phyloP scores from a whole-genome alignment of 2,113 vertebrate species.

The Scytalopus superciliaris region DNA sequence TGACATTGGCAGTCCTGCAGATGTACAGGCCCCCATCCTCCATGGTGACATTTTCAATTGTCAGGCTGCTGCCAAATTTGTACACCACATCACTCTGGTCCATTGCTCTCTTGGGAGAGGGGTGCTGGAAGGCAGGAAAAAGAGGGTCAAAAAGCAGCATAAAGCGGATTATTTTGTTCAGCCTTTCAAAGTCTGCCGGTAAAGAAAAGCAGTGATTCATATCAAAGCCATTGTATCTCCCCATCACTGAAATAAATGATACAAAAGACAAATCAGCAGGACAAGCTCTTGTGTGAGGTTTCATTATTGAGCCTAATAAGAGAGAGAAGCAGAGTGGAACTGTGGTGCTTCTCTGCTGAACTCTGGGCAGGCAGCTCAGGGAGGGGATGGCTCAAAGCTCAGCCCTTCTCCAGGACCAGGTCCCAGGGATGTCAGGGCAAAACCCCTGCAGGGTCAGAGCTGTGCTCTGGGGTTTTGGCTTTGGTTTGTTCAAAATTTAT shows the following conservation, averaged over 20 bases:
- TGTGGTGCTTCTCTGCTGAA: neutral
- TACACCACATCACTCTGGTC: accelerated
- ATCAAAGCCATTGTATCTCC: neutral
- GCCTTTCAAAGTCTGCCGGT: neutral
- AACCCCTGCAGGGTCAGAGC: neutral
- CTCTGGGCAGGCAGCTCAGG: neutral
- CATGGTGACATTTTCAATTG: constrained; percentile 77
- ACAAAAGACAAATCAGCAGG: neutral
- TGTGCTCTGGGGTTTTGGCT: neutral
- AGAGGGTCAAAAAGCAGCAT: neutral
- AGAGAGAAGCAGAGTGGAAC: neutral
- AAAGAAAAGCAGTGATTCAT: neutral
- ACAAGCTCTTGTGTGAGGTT: neutral
- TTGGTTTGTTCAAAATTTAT: neutral
- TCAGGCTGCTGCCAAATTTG: constrained; percentile 58
- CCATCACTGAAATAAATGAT: neutral
- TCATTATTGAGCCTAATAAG: neutral
- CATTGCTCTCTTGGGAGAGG: neutral
- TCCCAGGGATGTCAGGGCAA: neutral
- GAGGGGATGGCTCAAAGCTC: neutral
- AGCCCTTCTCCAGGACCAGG: neutral
- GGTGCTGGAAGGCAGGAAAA: neutral
- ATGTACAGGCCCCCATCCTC: constrained; percentile 77
- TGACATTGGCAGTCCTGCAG: constrained; percentile 68
- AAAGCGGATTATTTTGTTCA: neutral